phyloP scores from a whole-genome alignment of 2,888 invertebrate genomes.

The Penaeus monodon region DNA sequence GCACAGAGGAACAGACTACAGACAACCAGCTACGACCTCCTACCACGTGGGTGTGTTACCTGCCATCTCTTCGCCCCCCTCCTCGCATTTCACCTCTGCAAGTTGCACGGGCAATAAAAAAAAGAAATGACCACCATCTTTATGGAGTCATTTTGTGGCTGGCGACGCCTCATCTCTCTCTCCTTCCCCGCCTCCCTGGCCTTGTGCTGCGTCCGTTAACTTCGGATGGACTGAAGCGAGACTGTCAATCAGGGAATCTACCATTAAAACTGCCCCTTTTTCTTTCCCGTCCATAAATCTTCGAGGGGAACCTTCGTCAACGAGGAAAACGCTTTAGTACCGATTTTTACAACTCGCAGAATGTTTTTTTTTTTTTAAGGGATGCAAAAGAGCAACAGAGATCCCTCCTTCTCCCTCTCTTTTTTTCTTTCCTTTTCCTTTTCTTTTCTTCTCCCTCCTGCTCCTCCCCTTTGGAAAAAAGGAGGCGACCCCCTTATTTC shows the following conservation, averaged over 20 bases:
- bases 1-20: neutral
- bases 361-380: neutral
- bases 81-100: conserved; percentile 21
- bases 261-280: conserved; percentile 7
- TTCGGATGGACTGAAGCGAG: neutral
- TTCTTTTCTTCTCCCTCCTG: neutral
- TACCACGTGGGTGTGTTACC: neutral
- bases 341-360: neutral
- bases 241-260: conserved; percentile 5
- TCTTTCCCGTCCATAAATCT: conserved; percentile 16
- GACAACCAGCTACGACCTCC: neutral
- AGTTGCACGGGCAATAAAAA: conserved; percentile 34
- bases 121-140: conserved; percentile 17
- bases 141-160: conserved; percentile 40
- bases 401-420: neutral
- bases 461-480: neutral
- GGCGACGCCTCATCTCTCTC: conserved; percentile 14
- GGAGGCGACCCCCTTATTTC: neutral
- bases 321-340: neutral
- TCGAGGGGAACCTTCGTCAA: neutral
- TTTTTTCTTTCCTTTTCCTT: neutral
- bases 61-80: neutral
- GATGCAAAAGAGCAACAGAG: no score
- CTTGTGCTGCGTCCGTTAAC: neutral
- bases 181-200: conserved; percentile 11